Percentiles rank a stretch among this genome's conserved stretches.
phyloP scores from a whole-genome alignment of 2,113 vertebrate species.

The Myrmecophaga tridactyla region DNA sequence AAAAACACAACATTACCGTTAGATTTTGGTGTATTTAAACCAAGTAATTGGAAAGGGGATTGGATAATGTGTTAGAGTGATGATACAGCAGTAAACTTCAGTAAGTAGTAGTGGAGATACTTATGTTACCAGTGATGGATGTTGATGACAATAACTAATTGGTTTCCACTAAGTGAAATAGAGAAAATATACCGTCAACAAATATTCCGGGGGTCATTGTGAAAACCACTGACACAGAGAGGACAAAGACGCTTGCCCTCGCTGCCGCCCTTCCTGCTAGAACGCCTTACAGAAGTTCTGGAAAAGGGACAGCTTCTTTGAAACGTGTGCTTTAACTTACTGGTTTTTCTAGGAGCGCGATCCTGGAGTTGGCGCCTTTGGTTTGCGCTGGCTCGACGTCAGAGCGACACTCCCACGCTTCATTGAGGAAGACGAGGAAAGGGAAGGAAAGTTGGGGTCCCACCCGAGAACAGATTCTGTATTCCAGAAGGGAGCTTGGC shows the following conservation, averaged over 20 bases:
- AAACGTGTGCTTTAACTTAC: neutral
- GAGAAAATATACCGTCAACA: conserved; percentile 42
- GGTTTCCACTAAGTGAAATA: neutral
- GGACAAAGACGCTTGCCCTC: neutral
- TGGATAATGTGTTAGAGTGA: conserved; percentile 8
- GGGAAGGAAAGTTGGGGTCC: neutral
- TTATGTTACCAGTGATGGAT: neutral
- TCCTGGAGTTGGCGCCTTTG: neutral
- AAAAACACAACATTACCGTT: conserved; percentile 20
- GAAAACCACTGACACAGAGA: neutral
- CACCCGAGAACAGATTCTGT: conserved; percentile 23
- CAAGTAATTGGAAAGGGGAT: conserved; percentile 61
- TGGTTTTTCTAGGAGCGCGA: neutral
- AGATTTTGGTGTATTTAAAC: neutral
- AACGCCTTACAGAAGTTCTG: neutral
- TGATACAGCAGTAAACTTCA: conserved; percentile 43
- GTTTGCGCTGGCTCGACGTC: conserved; percentile 30
- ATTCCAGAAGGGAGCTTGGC: conserved; percentile 62
- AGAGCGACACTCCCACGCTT: neutral
- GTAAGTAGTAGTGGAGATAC: neutral
- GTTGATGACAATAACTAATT: conserved; percentile 60
- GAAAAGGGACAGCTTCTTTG: conserved; percentile 23
- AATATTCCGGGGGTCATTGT: neutral
- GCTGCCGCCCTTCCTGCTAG: neutral
- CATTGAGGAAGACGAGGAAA: conserved; percentile 48